A percentile compares a stretch with the other conserved stretches of the same genome.
phyloP scores from a whole-genome alignment of 1,140 invertebrate genomes.

The Zaprionus gabonicus region DNA sequence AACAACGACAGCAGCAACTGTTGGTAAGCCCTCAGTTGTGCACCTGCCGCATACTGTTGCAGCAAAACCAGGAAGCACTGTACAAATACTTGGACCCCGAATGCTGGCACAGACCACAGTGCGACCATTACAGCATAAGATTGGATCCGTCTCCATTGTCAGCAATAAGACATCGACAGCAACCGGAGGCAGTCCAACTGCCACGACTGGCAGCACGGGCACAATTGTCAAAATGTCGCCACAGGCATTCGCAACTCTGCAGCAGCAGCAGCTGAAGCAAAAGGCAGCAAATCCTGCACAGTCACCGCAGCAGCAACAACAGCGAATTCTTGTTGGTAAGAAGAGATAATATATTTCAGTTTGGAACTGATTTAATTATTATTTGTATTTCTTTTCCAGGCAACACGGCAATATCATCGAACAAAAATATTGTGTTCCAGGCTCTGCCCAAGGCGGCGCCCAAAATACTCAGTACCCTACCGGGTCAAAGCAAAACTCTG shows the following conservation, averaged over 20 bases:
- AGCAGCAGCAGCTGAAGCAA: conserved; percentile 74
- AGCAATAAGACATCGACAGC: conserved; percentile 48
- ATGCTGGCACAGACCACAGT: conserved; percentile 67
- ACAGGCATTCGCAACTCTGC: conserved; percentile 72
- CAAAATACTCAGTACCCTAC: conserved; percentile 70
- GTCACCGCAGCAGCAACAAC: conserved; percentile 25
- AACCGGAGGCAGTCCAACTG: conserved; percentile 15
- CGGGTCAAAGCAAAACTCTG: conserved; percentile 37
- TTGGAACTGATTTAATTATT: neutral
- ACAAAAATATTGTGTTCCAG: conserved; percentile 78
- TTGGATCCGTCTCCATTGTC: conserved; percentile 65
- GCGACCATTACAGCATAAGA: conserved; percentile 67
- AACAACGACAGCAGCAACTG: neutral
- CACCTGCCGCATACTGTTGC: conserved; percentile 19
- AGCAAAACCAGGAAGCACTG: conserved; percentile 37
- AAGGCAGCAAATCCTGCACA: conserved; percentile 52
- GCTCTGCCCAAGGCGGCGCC: conserved; percentile 56
- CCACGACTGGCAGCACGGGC: conserved; percentile 34
- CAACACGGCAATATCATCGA: conserved; percentile 75
- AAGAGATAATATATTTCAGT: neutral
- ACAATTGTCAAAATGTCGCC: conserved; percentile 80
- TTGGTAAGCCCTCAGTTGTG: conserved; percentile 26
- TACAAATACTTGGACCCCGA: conserved; percentile 72
- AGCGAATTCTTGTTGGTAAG: conserved; percentile 76
- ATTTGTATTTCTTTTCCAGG: conserved; percentile 35